Percentiles rank a stretch among this genome's conserved stretches.
Evolutionary conservation across 2,888 invertebrate genomes (phyloP).

Genomic region (Calameuta idolon): DNA sequence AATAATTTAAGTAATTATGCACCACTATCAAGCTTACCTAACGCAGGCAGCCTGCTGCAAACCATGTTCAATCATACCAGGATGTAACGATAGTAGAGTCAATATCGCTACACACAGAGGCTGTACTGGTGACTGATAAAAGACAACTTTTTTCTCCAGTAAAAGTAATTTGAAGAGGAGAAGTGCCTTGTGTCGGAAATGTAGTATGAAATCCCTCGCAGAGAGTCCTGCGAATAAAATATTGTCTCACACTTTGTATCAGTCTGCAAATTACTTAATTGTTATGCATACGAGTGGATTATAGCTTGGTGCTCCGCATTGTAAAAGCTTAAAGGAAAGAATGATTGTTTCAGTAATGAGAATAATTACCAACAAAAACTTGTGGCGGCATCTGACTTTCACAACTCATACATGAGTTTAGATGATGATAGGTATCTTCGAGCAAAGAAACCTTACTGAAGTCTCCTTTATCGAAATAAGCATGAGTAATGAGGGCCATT

Average conservation of each 20-base stretch:
- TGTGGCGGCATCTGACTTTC: constrained; percentile 73
- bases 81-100: constrained; percentile 90
- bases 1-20: background rate
- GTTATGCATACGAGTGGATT: background rate
- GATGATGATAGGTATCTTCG: constrained; percentile 91
- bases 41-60: constrained; percentile 86
- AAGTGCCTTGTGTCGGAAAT: constrained; percentile 92
- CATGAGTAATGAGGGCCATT: constrained; percentile 94
- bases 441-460: constrained; percentile 89
- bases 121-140: constrained; percentile 93
- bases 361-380: constrained; percentile 75
- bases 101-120: constrained; percentile 88
- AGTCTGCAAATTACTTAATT: background rate
- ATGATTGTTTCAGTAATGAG: background rate
- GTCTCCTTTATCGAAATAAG: constrained; percentile 96
- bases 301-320: background rate
- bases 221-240: constrained; percentile 78
- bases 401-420: constrained; percentile 83
- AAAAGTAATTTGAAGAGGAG: constrained; percentile 92
- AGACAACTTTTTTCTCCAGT: constrained; percentile 88
- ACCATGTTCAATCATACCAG: constrained; percentile 88
- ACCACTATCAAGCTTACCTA: constrained; percentile 67
- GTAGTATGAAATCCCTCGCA: constrained; percentile 81
- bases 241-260: background rate
- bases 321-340: background rate